Percentiles rank a stretch among this genome's conserved stretches.
Conservation (phyloP, 2,797 vertebrate genomes). For the Pantherophis alleghaniensis region DNA sequence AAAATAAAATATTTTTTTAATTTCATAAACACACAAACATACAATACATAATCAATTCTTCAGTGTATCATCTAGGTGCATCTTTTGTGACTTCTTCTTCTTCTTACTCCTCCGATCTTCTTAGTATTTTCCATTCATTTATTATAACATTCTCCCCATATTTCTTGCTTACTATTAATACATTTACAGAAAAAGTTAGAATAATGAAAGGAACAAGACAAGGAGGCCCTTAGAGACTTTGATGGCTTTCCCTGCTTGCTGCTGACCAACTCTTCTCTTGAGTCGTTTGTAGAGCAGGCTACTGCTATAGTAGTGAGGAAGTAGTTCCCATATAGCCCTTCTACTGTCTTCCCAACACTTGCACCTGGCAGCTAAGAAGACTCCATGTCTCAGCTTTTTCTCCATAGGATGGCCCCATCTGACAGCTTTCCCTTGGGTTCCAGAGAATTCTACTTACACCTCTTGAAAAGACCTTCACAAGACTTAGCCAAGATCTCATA, state of each 20-base stretch:
- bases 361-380: background rate
- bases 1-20: too few relatives aligned
- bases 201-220: too few relatives aligned
- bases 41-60: too few relatives aligned
- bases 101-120: too few relatives aligned
- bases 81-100: too few relatives aligned
- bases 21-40: too few relatives aligned
- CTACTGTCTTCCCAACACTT: background rate
- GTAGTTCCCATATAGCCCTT: background rate
- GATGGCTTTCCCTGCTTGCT: background rate
- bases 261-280: background rate
- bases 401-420: background rate
- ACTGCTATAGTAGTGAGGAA: background rate
- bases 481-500: conserved; percentile 54
- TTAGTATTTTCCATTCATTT: too few relatives aligned
- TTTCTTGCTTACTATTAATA: too few relatives aligned
- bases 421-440: background rate
- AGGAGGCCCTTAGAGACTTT: background rate
- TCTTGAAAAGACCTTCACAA: background rate
- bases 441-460: background rate
- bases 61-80: too few relatives aligned
- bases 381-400: background rate
- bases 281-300: background rate
- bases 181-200: too few relatives aligned
- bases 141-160: too few relatives aligned